Evolutionary conservation across 64 coral and sea anemone genomes (phyloP).

Genomic region (Stichodactyla helianthus): DNA sequence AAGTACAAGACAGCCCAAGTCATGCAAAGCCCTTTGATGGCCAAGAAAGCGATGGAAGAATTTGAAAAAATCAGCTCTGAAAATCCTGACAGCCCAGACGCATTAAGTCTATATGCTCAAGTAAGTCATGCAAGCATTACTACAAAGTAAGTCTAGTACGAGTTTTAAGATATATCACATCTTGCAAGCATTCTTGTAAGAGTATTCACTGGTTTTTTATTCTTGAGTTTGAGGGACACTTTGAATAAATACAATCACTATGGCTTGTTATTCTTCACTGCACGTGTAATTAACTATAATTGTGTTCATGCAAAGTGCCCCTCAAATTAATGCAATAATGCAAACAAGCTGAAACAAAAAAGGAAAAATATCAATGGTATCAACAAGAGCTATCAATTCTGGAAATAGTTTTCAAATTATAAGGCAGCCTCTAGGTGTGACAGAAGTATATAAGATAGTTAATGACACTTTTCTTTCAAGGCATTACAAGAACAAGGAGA

Average conservation of each 20-base stretch:
- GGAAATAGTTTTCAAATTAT: not conserved
- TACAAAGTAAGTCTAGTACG: too few species aligned
- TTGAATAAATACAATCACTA: too few species aligned
- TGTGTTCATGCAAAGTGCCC: too few species aligned
- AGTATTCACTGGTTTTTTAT: too few species aligned
- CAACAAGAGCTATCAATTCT: not conserved
- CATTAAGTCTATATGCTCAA: conserved; percentile 85
- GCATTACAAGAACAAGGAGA: conserved; percentile 83
- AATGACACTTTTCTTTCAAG: conserved; percentile 6
- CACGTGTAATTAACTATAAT: too few species aligned
- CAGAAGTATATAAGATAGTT: not conserved
- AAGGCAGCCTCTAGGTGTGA: not conserved
- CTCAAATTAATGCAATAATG: too few species aligned
- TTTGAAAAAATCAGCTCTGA: conserved; percentile 64
- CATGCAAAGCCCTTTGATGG: conserved; percentile 64
- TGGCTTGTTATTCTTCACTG: too few species aligned
- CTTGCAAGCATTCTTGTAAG: too few species aligned
- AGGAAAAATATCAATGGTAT: too few species aligned
- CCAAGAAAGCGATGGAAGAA: conserved; percentile 70
- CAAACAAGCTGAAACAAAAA: too few species aligned
- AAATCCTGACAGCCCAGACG: conserved; percentile 72
- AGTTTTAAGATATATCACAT: too few species aligned
- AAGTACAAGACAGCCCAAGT: conserved; percentile 86
- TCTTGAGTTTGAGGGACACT: too few species aligned
- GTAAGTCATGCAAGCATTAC: conserved; percentile 1